Evolutionary conservation across 2,797 vertebrate genomes (phyloP), one percentile per base, ranked within the genome.

Genomic region (Mionectes olivaceus): DNA sequence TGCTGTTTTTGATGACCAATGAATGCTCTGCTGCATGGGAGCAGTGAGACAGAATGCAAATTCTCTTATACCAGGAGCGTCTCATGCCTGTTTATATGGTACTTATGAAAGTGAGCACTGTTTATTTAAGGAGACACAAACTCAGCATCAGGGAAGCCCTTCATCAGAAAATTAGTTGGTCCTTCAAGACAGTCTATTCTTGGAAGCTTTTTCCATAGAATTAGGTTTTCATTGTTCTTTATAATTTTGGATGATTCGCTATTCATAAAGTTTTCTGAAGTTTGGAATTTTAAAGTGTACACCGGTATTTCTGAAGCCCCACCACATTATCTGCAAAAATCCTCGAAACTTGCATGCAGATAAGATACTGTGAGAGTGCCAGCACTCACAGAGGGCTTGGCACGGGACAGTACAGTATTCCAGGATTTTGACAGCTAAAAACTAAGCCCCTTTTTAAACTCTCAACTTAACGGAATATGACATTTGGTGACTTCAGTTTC

Each of bases 31-130:
- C 80, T 91, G 74, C 32, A 1, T 65, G 79, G 46, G 67, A 61
- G 47, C 80, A 60, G 37, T 60, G 60, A 67, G 21, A 77, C 19
- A 89, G 87, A 97, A 93, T 87, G 91, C 52, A 93, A 89, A 93
- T 91, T 63, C 83, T 95, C 55, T 92, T 46, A 77, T 73, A 82
- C 71, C 57, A 93, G 57, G 74, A 79, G 22, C 11, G 32, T 49
- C 41, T 86, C 60, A 23, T 3, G 0, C 25, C 63, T 75, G 37
- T 68, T 95, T 96, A 33, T 75, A 18, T 50, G 90, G 87, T 43
- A 90, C 37, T 39, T 89, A 37, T 1, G 27, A 60, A 78, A 83
- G 49, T 25, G 25, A 70, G 32, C 4, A 9, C 7, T 44, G 15
- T 19, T 92, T 87, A 23, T 61, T 81, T 70, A 61, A 85, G 80